phyloP scores from a whole-genome alignment of 37 sponge, comb jelly and placozoan genomes.

The Mnemiopsis leidyi region DNA sequence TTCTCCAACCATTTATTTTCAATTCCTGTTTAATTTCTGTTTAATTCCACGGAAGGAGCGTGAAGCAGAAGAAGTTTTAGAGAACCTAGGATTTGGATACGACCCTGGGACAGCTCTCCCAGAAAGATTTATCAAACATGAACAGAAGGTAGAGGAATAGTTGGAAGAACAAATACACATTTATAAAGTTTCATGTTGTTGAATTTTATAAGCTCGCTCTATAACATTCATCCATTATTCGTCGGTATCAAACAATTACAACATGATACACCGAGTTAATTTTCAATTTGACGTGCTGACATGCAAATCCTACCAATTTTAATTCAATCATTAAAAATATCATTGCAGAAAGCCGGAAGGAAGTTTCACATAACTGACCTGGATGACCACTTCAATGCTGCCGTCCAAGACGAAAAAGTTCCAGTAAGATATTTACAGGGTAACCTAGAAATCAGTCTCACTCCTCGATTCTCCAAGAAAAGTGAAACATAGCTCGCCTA shows the following conservation, averaged over 20 bases:
- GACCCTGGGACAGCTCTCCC: neutral
- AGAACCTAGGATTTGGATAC: conserved; percentile 42
- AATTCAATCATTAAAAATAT: too few relatives aligned
- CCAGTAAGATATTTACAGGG: conserved; percentile 18
- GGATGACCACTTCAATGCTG: conserved; percentile 50
- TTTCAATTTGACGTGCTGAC: too few relatives aligned
- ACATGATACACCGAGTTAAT: too few relatives aligned
- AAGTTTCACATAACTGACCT: conserved; percentile 59
- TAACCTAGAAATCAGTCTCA: neutral
- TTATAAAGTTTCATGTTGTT: too few relatives aligned
- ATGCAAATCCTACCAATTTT: too few relatives aligned
- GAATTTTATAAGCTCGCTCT: too few relatives aligned
- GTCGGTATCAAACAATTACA: too few relatives aligned
- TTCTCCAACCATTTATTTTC: too few relatives aligned
- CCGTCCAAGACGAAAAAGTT: conserved; percentile 6
- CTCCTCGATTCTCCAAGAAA: neutral
- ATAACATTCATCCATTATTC: too few relatives aligned
- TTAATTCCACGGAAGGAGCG: conserved; percentile 6
- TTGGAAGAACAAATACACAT: too few relatives aligned
- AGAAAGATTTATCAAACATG: conserved; percentile 54
- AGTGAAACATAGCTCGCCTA: too few relatives aligned
- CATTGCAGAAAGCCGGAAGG: conserved; percentile 28
- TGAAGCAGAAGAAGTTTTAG: conserved; percentile 48
- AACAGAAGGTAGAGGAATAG: conserved; percentile 15
- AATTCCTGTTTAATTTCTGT: too few relatives aligned